A percentile compares a stretch with the other conserved stretches of the same genome.
Evolutionary conservation across 2,888 invertebrate species (phyloP).

Genomic region (Prenolepis imparis): DNA sequence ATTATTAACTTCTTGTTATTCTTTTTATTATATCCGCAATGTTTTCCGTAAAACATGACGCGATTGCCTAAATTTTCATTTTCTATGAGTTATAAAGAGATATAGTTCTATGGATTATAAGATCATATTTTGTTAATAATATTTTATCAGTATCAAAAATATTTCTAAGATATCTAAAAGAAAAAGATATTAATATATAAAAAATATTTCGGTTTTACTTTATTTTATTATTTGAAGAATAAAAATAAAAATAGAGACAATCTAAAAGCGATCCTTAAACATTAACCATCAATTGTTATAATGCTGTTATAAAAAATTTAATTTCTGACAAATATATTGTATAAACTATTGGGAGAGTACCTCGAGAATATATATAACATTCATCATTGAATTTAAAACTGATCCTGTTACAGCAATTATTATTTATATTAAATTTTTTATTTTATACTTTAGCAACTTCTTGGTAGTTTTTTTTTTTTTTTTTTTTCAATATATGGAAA

Average conservation of each 20-base stretch:
- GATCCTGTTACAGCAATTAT: not conserved
- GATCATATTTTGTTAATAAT: not conserved
- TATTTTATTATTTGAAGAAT: not conserved
- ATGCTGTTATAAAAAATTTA: not conserved
- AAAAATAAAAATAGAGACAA: not conserved
- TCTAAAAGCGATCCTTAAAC: not conserved
- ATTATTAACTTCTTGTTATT: conserved; percentile 5
- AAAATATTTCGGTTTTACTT: not conserved
- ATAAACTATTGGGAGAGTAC: conserved; percentile 21
- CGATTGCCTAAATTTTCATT: not conserved
- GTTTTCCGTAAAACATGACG: not conserved
- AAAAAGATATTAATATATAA: not conserved
- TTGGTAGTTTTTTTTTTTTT: not conserved
- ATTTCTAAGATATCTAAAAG: not conserved
- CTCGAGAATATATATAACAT: not conserved
- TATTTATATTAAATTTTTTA: not conserved
- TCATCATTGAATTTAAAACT: conserved; percentile 23
- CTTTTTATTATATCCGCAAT: not conserved
- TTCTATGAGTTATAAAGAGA: not conserved
- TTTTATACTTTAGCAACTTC: conserved; percentile 1
- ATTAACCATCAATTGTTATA: not conserved
- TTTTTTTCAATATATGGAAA: not conserved
- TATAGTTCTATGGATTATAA: not conserved
- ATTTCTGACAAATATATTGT: not conserved
- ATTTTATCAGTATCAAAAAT: not conserved